These are phyloP conservation scores for Tupaia tana DNA, from an alignment of 2,113 vertebrate genomes.

Conservation along the genomic window DNA sequence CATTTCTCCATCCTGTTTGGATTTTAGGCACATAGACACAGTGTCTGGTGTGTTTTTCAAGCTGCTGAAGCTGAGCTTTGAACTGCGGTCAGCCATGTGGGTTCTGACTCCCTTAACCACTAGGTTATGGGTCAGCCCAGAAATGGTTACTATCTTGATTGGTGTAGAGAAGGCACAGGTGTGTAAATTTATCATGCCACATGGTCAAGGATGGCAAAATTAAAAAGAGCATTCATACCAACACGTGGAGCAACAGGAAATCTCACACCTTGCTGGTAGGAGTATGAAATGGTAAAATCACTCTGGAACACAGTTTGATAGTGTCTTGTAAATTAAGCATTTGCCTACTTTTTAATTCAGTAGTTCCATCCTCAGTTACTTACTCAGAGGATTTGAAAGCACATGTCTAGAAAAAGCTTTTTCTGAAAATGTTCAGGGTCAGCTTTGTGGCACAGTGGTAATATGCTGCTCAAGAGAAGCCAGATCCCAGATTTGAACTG, in stretches of 20 bases:
- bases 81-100: too few species aligned
- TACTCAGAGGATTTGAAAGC: not conserved
- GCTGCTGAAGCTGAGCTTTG: too few species aligned
- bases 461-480: too few species aligned
- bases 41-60: too few species aligned
- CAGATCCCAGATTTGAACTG: too few species aligned
- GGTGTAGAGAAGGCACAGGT: not conserved
- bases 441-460: too few species aligned
- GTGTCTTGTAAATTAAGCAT: slow-evolving; percentile 22
- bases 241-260: not conserved
- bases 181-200: not conserved
- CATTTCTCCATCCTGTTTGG: too few species aligned
- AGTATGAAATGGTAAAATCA: not conserved
- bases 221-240: not conserved
- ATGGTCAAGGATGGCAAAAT: slow-evolving; percentile 19
- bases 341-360: not conserved
- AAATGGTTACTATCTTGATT: slow-evolving; percentile 17
- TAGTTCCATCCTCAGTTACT: not conserved
- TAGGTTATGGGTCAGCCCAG: not conserved
- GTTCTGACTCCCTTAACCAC: too few species aligned
- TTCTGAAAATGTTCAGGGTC: slow-evolving; percentile 27
- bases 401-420: not conserved
- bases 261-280: not conserved
- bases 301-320: slow-evolving; percentile 26
- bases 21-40: too few species aligned